Percentiles rank a stretch among this genome's conserved stretches.
Conservation (phyloP, 1,140 invertebrate genomes). For the Scaptomyza graminum region DNA sequence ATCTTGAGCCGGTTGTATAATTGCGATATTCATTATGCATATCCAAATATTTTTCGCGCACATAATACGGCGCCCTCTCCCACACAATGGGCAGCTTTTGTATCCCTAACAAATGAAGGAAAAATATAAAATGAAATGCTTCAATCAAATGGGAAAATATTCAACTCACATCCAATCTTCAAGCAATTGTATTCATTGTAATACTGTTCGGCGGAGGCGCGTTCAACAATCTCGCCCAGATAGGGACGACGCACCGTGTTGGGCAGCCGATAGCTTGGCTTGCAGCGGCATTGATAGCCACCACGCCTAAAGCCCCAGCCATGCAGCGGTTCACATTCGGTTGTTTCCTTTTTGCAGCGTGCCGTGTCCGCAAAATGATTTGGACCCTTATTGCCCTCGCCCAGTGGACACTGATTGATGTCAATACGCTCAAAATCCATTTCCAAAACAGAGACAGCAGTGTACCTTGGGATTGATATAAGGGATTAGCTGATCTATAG, state of each 20-base stretch:
- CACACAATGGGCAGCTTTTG: slow-evolving; percentile 92
- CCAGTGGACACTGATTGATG: slow-evolving; percentile 97
- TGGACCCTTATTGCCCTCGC: slow-evolving; percentile 93
- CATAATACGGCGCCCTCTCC: slow-evolving; percentile 88
- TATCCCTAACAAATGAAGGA: slow-evolving; percentile 86
- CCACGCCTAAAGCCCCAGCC: slow-evolving; percentile 98
- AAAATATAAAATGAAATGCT: too few relatives aligned
- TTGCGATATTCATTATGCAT: slow-evolving; percentile 90
- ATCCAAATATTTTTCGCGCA: slow-evolving; percentile 90
- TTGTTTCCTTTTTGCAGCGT: slow-evolving; percentile 96
- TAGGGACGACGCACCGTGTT: slow-evolving; percentile 94
- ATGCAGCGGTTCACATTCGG: slow-evolving; percentile 98
- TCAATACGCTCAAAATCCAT: slow-evolving; percentile 99
- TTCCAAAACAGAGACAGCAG: slow-evolving; percentile 95
- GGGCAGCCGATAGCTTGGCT: slow-evolving; percentile 94
- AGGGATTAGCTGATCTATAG: neutral
- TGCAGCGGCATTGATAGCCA: slow-evolving; percentile 97
- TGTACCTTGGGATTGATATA: slow-evolving; percentile 89
- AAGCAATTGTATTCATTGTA: slow-evolving; percentile 96
- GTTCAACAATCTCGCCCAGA: slow-evolving; percentile 96
- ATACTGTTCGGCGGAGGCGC: slow-evolving; percentile 95
- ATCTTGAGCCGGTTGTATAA: slow-evolving; percentile 86
- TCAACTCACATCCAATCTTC: slow-evolving; percentile 94
- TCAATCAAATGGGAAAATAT: too few relatives aligned
- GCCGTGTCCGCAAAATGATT: slow-evolving; percentile 96